Evolutionary conservation across 2,888 invertebrate genomes (phyloP), one percentile per base, ranked within the genome.

Genomic region (Melanargia galathea): DNA sequence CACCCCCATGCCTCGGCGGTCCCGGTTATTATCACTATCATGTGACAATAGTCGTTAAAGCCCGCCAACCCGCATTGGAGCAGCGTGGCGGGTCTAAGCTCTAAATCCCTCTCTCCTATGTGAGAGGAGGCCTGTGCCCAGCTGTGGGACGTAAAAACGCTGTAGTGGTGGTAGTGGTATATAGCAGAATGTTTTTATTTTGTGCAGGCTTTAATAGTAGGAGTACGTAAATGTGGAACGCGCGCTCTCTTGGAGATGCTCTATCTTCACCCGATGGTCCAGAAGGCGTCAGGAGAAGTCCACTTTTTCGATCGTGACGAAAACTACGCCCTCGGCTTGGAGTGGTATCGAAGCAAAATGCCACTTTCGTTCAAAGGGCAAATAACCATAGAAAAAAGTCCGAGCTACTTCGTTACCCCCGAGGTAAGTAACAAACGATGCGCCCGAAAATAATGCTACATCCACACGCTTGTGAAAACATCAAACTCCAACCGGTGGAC

Each of bases 221-320:
- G 99, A 56, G 98, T 98, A 30, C 93, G 98, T 74, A 99, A 99
- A 92, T 98, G 98, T 79, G 99, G 99, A 20, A 99, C 99, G 0
- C 92, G 99, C 62, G 99, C 99, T 0, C 93, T 99, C 6, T 93
- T 99, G 60, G 99, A 99, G 90, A 99, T 99, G 96, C 92, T 99
- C 58, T 97, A 97, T 82, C 93, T 99, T 56, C 99, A 99, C 90
- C 97, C 97, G 13, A 94, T 95, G 91, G 96, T 98, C 63, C 97
- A 97, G 83, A 97, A 97, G 79, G 97, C 98, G 1, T 96, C 97
- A 16, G 96, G 97, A 22, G 99, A 99, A 89, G 96, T 98, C 38
- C 99, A 99, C 86, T 99, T 98, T 92, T 99, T 99, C 87, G 98
- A 99, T 89, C 94, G 97, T 60, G 97, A 97, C 79, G 97, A 97